phyloP scores from a whole-genome alignment of 2,113 vertebrate genomes.

The Hylia prasina region DNA sequence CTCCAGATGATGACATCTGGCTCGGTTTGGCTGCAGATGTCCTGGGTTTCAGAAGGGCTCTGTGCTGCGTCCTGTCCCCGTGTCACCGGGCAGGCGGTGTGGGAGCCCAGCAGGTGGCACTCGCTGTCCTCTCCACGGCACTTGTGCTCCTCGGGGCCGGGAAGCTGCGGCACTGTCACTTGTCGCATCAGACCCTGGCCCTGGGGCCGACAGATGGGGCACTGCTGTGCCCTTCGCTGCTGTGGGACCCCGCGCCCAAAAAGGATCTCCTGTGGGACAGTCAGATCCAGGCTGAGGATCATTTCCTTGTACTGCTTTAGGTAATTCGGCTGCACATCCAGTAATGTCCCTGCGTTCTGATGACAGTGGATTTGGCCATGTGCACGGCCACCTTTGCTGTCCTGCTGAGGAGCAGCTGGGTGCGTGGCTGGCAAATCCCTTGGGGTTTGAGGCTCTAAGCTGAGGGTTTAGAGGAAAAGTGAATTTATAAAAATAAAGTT shows the following conservation, averaged over 20 bases:
- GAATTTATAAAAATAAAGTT: not conserved
- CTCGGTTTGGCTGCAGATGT: not conserved
- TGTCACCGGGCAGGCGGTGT: fast-evolving
- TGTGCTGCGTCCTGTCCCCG: fast-evolving
- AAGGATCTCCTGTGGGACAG: not conserved
- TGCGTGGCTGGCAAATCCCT: not conserved
- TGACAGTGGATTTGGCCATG: not conserved
- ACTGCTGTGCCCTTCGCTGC: fast-evolving
- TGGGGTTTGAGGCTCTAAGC: not conserved
- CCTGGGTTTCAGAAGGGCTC: not conserved
- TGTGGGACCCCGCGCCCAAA: fast-evolving
- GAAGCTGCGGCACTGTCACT: not conserved
- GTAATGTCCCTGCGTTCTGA: not conserved
- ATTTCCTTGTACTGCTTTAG: not conserved
- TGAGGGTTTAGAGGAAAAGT: not conserved
- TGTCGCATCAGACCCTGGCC: not conserved
- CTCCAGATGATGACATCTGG: not conserved
- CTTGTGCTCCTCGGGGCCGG: not conserved
- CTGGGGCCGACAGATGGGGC: fast-evolving
- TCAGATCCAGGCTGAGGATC: not conserved
- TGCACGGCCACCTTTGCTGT: not conserved
- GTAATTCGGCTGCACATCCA: not conserved
- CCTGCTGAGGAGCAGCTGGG: not conserved
- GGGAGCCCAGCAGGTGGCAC: not conserved
- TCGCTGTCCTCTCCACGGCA: fast-evolving